Evolutionary conservation across 2,797 vertebrate species (phyloP).

Genomic region (Adrianichthys oophorus): DNA sequence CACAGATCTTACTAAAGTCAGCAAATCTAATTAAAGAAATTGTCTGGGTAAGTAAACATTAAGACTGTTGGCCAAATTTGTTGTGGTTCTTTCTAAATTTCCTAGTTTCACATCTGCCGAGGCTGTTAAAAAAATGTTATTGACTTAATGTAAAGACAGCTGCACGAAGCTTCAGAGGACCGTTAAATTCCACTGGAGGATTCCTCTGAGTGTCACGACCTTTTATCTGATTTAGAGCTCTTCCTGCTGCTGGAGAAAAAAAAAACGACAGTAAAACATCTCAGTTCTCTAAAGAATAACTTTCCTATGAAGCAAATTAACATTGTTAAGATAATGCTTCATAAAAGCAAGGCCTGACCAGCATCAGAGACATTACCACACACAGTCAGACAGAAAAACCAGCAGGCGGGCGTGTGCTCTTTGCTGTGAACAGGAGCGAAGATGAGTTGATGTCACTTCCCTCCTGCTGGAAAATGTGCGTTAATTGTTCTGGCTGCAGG

Average conservation of each 20-base stretch:
- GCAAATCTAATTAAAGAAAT: conserved; percentile 89
- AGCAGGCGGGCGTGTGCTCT: conserved; percentile 71
- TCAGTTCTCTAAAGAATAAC: not conserved
- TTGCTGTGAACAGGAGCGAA: conserved; percentile 71
- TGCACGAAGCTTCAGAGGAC: not conserved
- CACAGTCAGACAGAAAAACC: conserved; percentile 53
- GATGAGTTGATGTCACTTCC: conserved; percentile 84
- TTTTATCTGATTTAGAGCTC: too few species aligned
- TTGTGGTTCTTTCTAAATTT: not conserved
- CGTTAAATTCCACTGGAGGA: not conserved
- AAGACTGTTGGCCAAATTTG: not conserved
- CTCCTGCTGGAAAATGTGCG: conserved; percentile 81
- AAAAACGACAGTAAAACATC: conserved; percentile 5
- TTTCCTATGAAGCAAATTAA: conserved; percentile 17
- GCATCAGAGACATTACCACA: conserved; percentile 37
- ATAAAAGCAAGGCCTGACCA: conserved; percentile 21
- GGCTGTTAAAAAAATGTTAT: not conserved
- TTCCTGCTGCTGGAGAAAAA: not conserved
- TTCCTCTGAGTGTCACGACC: not conserved
- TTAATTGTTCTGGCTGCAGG: conserved; percentile 81
- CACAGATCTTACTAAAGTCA: conserved; percentile 86
- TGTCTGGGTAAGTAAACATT: conserved; percentile 84
- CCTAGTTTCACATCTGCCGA: not conserved
- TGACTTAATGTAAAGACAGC: not conserved
- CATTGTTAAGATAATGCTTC: conserved; percentile 19